A percentile compares a stretch with the other conserved stretches of the same genome.
phyloP scores from a whole-genome alignment of 2,113 vertebrate species.

The Glaucomys volans region DNA sequence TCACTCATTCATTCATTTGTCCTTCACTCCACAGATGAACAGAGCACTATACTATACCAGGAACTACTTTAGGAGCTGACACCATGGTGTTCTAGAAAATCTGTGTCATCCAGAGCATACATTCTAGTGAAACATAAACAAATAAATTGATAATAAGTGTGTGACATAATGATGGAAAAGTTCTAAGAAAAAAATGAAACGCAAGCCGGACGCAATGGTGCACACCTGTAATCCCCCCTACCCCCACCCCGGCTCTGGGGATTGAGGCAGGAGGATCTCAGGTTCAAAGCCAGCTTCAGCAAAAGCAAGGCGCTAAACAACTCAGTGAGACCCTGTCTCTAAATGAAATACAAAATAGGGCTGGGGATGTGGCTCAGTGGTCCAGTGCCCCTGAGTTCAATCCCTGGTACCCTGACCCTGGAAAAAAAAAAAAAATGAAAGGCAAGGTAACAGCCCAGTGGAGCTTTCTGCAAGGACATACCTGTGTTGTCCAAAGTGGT shows the following conservation, averaged over 20 bases:
- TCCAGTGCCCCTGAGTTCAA: too few species aligned
- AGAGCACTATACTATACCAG: not conserved
- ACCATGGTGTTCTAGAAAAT: not conserved
- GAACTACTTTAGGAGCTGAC: not conserved
- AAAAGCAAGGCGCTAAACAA: too few species aligned
- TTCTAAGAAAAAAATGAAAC: conserved; percentile 13
- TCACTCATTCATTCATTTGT: not conserved
- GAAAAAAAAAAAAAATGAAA: conserved; percentile 42
- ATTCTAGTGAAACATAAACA: not conserved
- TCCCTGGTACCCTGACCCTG: too few species aligned
- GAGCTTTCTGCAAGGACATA: not conserved
- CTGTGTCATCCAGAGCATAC: not conserved
- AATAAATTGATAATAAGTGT: not conserved
- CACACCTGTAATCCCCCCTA: too few species aligned
- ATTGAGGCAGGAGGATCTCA: too few species aligned
- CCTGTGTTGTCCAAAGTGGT: not conserved
- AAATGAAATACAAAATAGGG: too few species aligned
- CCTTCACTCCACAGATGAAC: not conserved
- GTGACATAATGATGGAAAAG: not conserved
- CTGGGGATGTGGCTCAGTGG: too few species aligned
- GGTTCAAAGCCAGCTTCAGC: too few species aligned
- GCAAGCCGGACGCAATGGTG: too few species aligned
- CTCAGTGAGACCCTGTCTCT: too few species aligned
- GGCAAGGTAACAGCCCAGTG: not conserved
- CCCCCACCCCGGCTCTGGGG: too few species aligned